Evolutionary conservation across 2,888 invertebrate genomes (phyloP).

Genomic region (Myopa tessellatipennis): DNA sequence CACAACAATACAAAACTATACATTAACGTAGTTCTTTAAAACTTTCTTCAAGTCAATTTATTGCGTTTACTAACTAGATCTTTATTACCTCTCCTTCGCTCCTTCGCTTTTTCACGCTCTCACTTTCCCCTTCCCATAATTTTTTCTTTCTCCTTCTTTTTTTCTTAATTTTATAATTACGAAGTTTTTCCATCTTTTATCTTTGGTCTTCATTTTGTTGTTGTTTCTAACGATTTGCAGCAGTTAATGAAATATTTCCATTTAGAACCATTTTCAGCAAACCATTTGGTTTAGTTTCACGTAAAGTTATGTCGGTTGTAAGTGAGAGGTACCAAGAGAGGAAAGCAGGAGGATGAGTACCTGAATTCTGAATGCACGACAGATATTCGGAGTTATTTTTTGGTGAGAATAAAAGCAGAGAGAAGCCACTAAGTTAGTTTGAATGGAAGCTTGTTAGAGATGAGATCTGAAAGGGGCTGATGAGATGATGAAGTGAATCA

Average conservation of each 20-base stretch:
- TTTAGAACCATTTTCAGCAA: conserved; percentile 15
- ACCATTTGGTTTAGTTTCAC: conserved; percentile 9
- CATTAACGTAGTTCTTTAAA: no score
- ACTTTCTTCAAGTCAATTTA: no score
- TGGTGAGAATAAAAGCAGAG: no score
- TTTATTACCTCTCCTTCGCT: background rate
- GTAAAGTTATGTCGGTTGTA: conserved; percentile 32
- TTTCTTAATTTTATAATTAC: conserved; percentile 25
- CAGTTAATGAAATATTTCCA: conserved; percentile 34
- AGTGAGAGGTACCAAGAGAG: background rate
- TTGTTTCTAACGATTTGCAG: conserved; percentile 44
- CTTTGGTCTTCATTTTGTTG: conserved; percentile 47
- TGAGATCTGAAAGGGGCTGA: no score
- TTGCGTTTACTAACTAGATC: no score
- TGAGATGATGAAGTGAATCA: no score
- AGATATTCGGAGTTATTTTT: no score
- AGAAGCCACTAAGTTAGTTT: no score
- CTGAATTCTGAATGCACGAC: no score
- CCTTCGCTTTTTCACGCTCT: background rate
- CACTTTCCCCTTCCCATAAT: background rate
- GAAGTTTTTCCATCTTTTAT: conserved; percentile 17
- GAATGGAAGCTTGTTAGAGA: background rate
- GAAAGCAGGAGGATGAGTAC: no score
- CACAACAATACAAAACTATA: no score
- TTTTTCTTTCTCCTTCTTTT: background rate